phyloP scores from a whole-genome alignment of 2,113 vertebrate species.

The cat (Felis catus) region DNA sequence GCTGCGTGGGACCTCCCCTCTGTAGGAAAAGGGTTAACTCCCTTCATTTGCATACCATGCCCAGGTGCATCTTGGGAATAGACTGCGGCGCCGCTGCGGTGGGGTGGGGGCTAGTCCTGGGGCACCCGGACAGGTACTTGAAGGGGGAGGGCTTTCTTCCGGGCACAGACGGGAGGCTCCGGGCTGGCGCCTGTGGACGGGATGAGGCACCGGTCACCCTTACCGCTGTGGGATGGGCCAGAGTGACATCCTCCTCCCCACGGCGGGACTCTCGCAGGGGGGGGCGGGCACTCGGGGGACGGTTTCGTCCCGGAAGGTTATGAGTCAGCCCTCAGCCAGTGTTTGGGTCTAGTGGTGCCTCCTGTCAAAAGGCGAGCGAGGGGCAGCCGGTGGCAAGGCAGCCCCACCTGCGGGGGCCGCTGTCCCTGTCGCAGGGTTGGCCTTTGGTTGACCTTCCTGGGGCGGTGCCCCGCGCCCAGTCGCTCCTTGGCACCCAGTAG shows the following conservation, averaged over 20 bases:
- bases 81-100: accelerated
- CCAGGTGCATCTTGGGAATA: not conserved
- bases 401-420: accelerated
- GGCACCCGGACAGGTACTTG: not conserved
- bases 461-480: not conserved
- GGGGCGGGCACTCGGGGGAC: accelerated
- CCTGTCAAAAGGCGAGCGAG: not conserved
- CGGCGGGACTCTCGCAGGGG: accelerated
- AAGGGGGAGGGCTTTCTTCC: not conserved
- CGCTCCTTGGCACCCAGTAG: not conserved
- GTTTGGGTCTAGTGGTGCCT: accelerated
- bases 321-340: not conserved
- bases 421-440: too few relatives aligned
- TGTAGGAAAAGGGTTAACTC: not conserved
- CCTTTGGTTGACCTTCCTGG: not conserved
- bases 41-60: not conserved
- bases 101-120: too few relatives aligned
- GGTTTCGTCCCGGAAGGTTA: accelerated
- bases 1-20: not conserved
- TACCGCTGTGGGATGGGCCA: not conserved
- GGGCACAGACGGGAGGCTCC: not conserved
- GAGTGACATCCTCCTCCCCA: not conserved
- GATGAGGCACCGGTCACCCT: not conserved
- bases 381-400: accelerated
- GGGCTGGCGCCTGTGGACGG: not conserved